These are phyloP conservation scores for Apodemus sylvaticus DNA, from an alignment of 2,113 vertebrate species.

Conservation along the genomic window DNA sequence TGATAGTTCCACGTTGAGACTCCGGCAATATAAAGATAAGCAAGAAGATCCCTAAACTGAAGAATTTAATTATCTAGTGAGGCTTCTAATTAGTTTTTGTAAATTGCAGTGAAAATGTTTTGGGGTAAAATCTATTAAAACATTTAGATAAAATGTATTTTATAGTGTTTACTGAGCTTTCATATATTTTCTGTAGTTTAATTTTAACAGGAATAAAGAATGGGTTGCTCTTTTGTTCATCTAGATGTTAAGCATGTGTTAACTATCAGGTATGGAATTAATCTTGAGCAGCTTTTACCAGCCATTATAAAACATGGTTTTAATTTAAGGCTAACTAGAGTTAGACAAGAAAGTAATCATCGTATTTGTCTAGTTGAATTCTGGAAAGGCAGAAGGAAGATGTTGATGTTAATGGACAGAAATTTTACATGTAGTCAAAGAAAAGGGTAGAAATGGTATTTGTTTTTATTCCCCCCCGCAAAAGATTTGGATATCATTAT, in stretches of 20 bases:
- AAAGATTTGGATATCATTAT: not conserved
- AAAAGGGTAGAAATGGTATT: not conserved
- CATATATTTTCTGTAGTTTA: not conserved
- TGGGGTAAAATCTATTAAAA: not conserved
- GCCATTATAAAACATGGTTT: not conserved
- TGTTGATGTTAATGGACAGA: not conserved
- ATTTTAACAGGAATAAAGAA: not conserved
- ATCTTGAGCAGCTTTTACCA: not conserved
- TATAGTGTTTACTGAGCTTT: not conserved
- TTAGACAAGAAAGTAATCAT: not conserved
- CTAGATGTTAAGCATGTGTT: not conserved
- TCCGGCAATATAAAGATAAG: not conserved
- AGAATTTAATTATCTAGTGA: not conserved
- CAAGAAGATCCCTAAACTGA: not conserved
- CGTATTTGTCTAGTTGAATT: not conserved
- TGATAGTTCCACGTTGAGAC: too few relatives aligned
- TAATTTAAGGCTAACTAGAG: not conserved
- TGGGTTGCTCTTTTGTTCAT: not conserved
- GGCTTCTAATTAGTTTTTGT: not conserved
- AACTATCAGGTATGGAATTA: not conserved
- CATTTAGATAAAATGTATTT: not conserved
- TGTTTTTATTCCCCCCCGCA: not conserved
- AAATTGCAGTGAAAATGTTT: not conserved
- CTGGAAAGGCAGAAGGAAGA: not conserved
- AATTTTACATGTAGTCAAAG: not conserved